A percentile compares a stretch with the other conserved stretches of the same genome.
Conservation (phyloP, 2,797 vertebrate genomes). For the Squalus acanthias region DNA sequence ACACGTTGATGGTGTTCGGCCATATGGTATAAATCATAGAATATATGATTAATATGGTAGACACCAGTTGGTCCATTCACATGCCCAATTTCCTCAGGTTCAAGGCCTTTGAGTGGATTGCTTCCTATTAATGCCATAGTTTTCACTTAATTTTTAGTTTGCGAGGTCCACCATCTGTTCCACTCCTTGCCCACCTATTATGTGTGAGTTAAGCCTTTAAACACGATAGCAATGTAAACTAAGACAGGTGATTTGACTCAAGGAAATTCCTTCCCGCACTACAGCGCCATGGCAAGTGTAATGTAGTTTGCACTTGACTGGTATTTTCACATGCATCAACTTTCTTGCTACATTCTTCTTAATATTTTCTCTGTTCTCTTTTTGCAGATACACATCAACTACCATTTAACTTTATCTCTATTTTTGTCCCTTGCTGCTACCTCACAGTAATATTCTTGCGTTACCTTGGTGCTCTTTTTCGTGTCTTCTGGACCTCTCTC, state of each 20-base stretch:
- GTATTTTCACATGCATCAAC: background rate
- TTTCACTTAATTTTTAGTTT: background rate
- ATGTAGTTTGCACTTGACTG: background rate
- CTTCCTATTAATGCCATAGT: background rate
- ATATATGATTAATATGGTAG: background rate
- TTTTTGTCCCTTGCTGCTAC: background rate
- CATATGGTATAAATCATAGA: background rate
- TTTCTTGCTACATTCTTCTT: background rate
- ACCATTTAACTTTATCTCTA: background rate
- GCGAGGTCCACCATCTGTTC: background rate
- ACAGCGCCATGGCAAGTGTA: background rate
- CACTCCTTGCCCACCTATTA: background rate
- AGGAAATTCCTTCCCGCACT: background rate
- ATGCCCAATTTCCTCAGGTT: background rate
- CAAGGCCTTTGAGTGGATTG: background rate
- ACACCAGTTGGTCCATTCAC: background rate
- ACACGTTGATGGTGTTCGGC: background rate
- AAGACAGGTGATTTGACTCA: background rate
- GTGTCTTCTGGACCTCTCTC: too few species aligned
- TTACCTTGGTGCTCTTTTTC: background rate
- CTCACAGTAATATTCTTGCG: background rate
- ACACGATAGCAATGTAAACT: background rate
- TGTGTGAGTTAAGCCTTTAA: background rate
- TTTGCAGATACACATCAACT: background rate
- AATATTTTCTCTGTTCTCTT: background rate